Conservation (phyloP, 2,113 vertebrate species). For the Leptocoma aspasia region DNA sequence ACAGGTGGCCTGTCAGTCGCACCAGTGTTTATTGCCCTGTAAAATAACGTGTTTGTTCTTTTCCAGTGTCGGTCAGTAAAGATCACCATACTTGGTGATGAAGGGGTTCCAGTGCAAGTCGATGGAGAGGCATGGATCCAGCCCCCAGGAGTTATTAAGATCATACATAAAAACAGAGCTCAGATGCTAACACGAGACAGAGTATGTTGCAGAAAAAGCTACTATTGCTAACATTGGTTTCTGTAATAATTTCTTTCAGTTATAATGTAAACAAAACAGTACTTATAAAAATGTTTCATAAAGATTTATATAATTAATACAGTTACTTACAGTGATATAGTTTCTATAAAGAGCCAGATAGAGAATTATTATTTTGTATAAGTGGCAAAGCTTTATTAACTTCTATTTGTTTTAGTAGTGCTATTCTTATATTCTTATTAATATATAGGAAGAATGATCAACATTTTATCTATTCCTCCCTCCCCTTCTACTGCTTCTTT, state of each 20-base stretch:
- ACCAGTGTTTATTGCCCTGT: neutral
- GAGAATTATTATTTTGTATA: neutral
- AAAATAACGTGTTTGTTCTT: conserved; percentile 29
- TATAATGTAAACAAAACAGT: neutral
- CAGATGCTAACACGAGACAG: conserved; percentile 97
- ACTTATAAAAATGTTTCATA: neutral
- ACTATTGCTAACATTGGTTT: neutral
- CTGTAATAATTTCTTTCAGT: neutral
- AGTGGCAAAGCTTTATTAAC: neutral
- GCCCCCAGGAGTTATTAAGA: conserved; percentile 95
- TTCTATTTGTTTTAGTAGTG: neutral
- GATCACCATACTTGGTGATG: conserved; percentile 96
- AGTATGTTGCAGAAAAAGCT: conserved; percentile 72
- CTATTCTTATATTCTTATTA: neutral
- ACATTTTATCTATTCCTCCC: neutral
- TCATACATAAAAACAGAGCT: conserved; percentile 95
- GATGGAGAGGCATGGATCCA: conserved; percentile 98
- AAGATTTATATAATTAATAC: neutral
- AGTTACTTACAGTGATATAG: neutral
- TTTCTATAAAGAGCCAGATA: neutral
- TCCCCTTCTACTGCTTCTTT: neutral
- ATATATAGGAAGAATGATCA: neutral
- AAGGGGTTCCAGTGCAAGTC: conserved; percentile 95
- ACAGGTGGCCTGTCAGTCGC: neutral
- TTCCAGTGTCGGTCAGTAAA: conserved; percentile 93